Evolutionary conservation across 2,797 vertebrate species (phyloP), one percentile per base, ranked within the genome.

Genomic region (Poecilia picta): DNA sequence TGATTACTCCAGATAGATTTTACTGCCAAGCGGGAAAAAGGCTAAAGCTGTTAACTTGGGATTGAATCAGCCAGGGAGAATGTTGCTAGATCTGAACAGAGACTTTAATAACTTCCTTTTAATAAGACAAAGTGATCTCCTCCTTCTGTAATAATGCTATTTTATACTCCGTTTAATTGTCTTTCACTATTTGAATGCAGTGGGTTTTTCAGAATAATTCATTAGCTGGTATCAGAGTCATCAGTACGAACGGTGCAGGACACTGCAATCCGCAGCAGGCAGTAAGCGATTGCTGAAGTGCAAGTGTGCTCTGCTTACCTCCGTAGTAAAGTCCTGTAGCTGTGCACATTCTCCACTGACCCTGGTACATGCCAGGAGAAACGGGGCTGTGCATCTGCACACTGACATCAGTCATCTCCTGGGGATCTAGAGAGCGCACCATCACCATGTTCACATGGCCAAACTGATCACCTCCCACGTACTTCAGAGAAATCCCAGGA

Each of bases 291-390:
- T 74, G 11, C 45, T 72, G 49, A 23, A 20, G n/a, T 45, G 10
- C 47, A 25, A 16, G 13, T 7, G 47, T 83, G 20, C 91, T 95
- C 85, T 97, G 95, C 96, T 97, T 90, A 99, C 98, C 98, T 96
- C 98, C 98, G 51, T 96, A 99, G 92, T 97, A 99, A 81, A 99
- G 97, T 91, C 98, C 98, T 0, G 98, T 98, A 80, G 98, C 98
- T n/a, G 98, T 99, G 93, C 97, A 98, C 98, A 99, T 99, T 88
- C 98, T 97, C 98, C 98, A 99, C 94, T 99, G 98, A 86, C 98
- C 98, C 95, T 99, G 98, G 94, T 97, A 99, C 98, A 99, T 99
- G 80, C 98, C 98, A 68, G 98, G 97, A 74, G 96, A 94, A 78
- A 96, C 97, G 4, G 98, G 98, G 94, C 98, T 99, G 89, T 97